These are phyloP conservation scores for Aphrocallistes beatrix DNA, from an alignment of 37 sponge, comb jelly and placozoan species.

Conservation along the genomic window DNA sequence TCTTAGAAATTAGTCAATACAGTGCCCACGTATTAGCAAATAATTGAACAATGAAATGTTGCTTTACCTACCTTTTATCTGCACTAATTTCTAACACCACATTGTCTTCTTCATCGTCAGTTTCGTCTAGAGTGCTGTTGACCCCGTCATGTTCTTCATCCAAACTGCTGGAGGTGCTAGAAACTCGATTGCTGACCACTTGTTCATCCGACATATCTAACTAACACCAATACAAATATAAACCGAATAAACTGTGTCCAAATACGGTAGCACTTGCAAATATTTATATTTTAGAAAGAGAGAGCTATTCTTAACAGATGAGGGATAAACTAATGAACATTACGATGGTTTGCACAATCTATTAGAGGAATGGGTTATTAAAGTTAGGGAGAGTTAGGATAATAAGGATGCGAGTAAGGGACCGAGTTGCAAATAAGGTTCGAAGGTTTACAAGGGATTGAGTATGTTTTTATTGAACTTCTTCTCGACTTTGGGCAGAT, in stretches of 20 bases:
- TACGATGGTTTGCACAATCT: too few relatives aligned
- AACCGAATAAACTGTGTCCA: neutral
- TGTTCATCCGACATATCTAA: neutral
- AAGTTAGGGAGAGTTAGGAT: neutral
- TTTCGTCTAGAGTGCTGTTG: neutral
- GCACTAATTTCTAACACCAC: neutral
- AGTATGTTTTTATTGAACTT: slow-evolving; percentile 6
- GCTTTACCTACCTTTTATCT: neutral
- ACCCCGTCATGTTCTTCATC: neutral
- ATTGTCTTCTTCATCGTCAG: neutral
- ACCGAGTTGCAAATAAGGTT: neutral
- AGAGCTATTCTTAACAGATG: too few relatives aligned
- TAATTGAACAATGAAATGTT: too few relatives aligned
- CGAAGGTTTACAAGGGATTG: neutral
- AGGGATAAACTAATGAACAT: too few relatives aligned
- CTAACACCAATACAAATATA: neutral
- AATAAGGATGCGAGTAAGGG: neutral
- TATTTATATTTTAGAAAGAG: too few relatives aligned
- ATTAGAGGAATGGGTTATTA: too few relatives aligned
- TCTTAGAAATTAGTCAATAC: too few relatives aligned
- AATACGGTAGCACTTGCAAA: too few relatives aligned
- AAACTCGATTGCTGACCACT: too few relatives aligned
- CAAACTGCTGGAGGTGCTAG: neutral
- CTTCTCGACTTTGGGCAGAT: neutral
- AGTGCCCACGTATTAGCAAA: too few relatives aligned